Conservation (phyloP, 2,797 vertebrate genomes). For the Phrynocephalus forsythii region DNA sequence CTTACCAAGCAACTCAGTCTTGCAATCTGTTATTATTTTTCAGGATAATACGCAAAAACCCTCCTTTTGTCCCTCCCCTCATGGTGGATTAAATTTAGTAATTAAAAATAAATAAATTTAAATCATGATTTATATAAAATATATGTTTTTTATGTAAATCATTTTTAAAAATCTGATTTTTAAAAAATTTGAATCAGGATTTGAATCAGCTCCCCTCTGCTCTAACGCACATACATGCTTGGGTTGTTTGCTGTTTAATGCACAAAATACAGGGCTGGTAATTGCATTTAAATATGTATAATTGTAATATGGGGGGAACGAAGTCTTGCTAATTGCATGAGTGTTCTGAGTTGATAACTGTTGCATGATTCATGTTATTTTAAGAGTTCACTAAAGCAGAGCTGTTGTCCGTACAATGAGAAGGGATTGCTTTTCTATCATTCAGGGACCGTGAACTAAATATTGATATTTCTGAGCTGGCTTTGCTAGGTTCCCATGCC, state of each 20-base stretch:
- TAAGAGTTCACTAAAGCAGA: slow-evolving; percentile 56
- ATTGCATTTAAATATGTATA: slow-evolving; percentile 80
- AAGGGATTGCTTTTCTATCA: slow-evolving; percentile 21
- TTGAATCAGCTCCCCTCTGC: no score
- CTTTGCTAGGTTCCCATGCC: background rate
- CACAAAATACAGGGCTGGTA: slow-evolving; percentile 75
- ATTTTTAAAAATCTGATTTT: no score
- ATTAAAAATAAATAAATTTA: no score
- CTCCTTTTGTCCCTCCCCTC: background rate
- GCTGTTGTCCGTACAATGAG: slow-evolving; percentile 1
- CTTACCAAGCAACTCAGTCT: slow-evolving; percentile 49
- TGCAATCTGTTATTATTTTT: slow-evolving; percentile 9
- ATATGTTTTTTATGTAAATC: no score
- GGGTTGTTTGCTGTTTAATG: slow-evolving; percentile 74
- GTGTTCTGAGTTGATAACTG: slow-evolving; percentile 78
- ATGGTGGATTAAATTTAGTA: no score
- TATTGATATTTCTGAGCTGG: background rate
- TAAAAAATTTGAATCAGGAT: no score
- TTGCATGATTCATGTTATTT: slow-evolving; percentile 72
- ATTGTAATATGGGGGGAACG: slow-evolving; percentile 72
- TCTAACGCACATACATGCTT: slow-evolving; percentile 43
- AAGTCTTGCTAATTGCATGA: slow-evolving; percentile 74
- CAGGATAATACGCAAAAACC: background rate
- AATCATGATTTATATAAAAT: no score
- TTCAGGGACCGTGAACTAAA: slow-evolving; percentile 16